A percentile compares a stretch with the other conserved stretches of the same genome.
Evolutionary conservation across 1,140 invertebrate genomes (phyloP).

Genomic region (Asobara japonica): DNA sequence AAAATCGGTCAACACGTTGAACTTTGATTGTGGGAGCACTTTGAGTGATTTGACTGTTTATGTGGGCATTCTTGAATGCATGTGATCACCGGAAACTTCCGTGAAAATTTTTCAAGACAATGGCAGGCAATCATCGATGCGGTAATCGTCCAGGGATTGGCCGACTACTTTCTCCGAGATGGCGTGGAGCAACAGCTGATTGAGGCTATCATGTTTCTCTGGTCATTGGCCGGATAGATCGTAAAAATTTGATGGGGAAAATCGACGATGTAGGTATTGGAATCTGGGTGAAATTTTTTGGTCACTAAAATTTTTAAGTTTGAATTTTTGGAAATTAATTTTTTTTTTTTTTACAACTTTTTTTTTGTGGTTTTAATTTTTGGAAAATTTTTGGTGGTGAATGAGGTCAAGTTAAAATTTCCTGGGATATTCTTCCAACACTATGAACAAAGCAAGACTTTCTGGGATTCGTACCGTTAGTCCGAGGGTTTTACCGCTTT

Average conservation of each 20-base stretch:
- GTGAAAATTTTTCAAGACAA: background rate
- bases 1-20: no score
- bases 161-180: background rate
- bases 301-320: no score
- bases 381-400: no score
- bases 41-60: background rate
- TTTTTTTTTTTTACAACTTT: no score
- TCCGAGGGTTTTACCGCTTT: background rate
- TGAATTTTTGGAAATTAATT: no score
- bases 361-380: no score
- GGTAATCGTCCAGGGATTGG: background rate
- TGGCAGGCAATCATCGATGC: background rate
- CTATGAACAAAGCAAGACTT: background rate
- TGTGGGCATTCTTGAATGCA: background rate
- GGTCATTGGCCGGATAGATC: no score
- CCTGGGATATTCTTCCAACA: background rate
- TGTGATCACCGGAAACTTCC: background rate
- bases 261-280: background rate
- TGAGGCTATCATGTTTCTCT: background rate
- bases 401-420: no score
- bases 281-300: background rate
- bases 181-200: background rate
- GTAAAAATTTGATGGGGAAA: no score
- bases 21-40: no score
- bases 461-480: background rate